These are phyloP conservation scores for Pituophis catenifer DNA, from an alignment of 2,113 vertebrate genomes.

Conservation along the genomic window DNA sequence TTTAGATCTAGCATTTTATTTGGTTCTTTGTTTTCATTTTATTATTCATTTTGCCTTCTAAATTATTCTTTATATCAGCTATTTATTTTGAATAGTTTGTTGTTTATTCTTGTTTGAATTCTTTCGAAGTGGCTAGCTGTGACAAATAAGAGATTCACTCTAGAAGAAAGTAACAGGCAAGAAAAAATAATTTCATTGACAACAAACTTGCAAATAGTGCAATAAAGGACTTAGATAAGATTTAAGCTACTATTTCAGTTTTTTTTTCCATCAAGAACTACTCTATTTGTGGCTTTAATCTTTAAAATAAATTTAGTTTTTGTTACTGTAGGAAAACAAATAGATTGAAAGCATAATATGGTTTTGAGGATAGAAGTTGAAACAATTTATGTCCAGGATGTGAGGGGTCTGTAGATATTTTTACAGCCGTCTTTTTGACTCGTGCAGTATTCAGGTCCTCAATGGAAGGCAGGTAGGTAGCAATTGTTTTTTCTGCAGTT, in stretches of 20 bases:
- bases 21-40: conserved; percentile 14
- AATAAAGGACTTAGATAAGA: background rate
- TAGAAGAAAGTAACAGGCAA: background rate
- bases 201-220: background rate
- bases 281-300: background rate
- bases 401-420: no score
- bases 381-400: no score
- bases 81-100: conserved; percentile 3
- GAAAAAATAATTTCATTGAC: background rate
- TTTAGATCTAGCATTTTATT: conserved; percentile 38
- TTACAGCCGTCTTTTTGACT: no score
- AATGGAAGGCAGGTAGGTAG: no score
- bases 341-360: background rate
- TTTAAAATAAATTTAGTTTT: background rate
- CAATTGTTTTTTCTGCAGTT: no score
- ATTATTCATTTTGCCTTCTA: conserved; percentile 25
- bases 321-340: background rate
- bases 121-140: conserved; percentile 11
- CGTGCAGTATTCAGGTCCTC: no score
- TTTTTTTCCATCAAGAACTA: background rate
- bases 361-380: no score
- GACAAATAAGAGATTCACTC: conserved; percentile 8
- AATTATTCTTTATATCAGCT: conserved; percentile 19
- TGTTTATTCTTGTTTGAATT: conserved; percentile 1
- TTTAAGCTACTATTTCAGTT: background rate